Percentiles rank a stretch among this genome's conserved stretches.
Conservation (phyloP, 2,797 vertebrate species). For the Simalia tracyae region DNA sequence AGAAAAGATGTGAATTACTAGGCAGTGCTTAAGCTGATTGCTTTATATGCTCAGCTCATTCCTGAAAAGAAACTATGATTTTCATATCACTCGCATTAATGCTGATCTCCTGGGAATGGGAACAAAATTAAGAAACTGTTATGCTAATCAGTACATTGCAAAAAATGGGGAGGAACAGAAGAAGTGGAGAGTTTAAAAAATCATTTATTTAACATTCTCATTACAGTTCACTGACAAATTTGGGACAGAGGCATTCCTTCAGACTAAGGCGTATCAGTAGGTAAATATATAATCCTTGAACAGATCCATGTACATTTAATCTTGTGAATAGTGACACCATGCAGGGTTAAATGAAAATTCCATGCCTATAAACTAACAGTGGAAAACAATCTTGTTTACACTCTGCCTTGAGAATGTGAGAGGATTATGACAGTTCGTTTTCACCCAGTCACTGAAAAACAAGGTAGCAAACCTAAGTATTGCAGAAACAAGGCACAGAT, state of each 20-base stretch:
- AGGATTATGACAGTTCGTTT: not conserved
- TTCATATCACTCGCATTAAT: conserved; percentile 20
- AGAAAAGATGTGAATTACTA: not conserved
- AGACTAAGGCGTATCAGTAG: not conserved
- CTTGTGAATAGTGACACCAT: not conserved
- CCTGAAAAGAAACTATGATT: conserved; percentile 22
- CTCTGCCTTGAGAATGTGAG: not conserved
- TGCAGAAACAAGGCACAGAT: not conserved
- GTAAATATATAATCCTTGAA: conserved; percentile 4
- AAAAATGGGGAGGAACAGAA: not conserved
- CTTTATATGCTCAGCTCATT: not conserved
- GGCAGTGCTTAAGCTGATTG: not conserved
- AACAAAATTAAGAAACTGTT: conserved; percentile 7
- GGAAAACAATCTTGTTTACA: not conserved
- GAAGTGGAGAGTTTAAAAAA: not conserved
- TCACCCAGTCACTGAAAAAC: not conserved
- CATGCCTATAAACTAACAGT: conserved; percentile 1
- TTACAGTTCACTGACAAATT: not conserved
- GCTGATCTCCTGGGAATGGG: conserved; percentile 51
- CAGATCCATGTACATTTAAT: not conserved
- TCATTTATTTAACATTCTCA: not conserved
- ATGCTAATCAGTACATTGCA: not conserved
- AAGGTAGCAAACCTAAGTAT: not conserved
- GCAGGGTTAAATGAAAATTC: conserved; percentile 4
- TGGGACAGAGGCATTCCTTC: not conserved